Conservation (phyloP, 2,797 vertebrate genomes). For the Poeciliopsis gracilis region DNA sequence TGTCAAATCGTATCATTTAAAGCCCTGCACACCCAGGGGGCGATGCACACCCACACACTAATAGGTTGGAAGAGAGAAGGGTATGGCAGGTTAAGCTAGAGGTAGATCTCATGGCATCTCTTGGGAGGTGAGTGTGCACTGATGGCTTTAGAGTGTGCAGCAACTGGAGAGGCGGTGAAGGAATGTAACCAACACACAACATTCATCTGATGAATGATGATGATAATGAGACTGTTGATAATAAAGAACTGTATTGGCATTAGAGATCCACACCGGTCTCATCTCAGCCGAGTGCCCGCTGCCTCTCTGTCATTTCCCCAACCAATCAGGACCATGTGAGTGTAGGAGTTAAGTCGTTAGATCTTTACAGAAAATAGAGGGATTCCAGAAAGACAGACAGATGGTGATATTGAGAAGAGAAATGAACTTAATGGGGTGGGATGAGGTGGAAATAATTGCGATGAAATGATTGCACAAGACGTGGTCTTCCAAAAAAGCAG, state of each 20-base stretch:
- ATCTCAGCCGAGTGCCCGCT: constrained; percentile 45
- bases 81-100: constrained; percentile 34
- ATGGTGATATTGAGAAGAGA: constrained; percentile 51
- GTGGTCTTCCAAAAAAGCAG: constrained; percentile 35
- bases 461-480: constrained; percentile 31
- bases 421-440: constrained; percentile 31
- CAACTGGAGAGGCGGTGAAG: constrained; percentile 10
- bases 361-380: constrained; percentile 39
- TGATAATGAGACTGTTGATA: constrained; percentile 17
- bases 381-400: constrained; percentile 52
- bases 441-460: constrained; percentile 39
- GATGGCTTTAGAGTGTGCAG: constrained; percentile 21
- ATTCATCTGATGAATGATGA: constrained; percentile 21
- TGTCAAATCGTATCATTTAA: constrained; percentile 53
- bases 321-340: constrained; percentile 54
- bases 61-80: constrained; percentile 26
- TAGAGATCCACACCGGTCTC: constrained; percentile 24
- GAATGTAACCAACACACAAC: constrained; percentile 35
- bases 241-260: constrained; percentile 34
- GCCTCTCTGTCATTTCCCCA: constrained; percentile 41
- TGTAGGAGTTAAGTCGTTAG: constrained; percentile 49
- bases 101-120: constrained; percentile 34
- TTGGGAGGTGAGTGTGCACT: constrained; percentile 32
- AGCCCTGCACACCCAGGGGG: constrained; percentile 23
- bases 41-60: constrained; percentile 23